Evolutionary conservation across 2,797 vertebrate genomes (phyloP).

Genomic region (Hemibagrus guttatus): DNA sequence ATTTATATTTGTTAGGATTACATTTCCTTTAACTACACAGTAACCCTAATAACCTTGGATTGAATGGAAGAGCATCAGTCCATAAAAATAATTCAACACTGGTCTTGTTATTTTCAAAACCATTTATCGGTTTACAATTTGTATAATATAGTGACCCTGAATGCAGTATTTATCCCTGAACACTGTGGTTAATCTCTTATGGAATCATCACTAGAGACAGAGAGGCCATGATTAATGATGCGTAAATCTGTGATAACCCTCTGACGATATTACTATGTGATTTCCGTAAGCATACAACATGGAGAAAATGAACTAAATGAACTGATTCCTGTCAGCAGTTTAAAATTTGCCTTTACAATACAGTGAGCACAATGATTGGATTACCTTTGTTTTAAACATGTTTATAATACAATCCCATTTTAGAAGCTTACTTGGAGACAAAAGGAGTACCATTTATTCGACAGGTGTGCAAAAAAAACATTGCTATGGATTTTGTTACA

Average conservation of each 20-base stretch:
- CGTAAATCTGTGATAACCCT: not conserved
- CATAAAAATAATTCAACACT: not conserved
- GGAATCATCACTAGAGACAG: not conserved
- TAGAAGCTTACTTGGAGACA: constrained; percentile 57
- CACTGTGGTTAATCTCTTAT: not conserved
- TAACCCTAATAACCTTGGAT: not conserved
- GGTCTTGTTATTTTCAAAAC: not conserved
- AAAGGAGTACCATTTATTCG: constrained; percentile 66
- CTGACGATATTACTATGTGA: constrained; percentile 4
- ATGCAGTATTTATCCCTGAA: not conserved
- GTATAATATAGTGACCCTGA: not conserved
- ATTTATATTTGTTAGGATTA: not conserved
- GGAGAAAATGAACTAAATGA: not conserved
- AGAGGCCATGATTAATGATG: not conserved
- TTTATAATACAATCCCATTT: not conserved
- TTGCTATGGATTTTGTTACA: constrained; percentile 47
- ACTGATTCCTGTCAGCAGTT: not conserved
- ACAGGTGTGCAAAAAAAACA: constrained; percentile 67
- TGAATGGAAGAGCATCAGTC: not conserved
- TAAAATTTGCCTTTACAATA: not conserved
- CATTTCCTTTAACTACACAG: not conserved
- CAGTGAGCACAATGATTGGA: not conserved
- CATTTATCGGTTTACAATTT: not conserved
- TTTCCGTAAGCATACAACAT: not conserved
- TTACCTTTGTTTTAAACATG: constrained; percentile 12